Evolutionary conservation across 1,140 invertebrate genomes (phyloP).

Genomic region (Samia ricini): DNA sequence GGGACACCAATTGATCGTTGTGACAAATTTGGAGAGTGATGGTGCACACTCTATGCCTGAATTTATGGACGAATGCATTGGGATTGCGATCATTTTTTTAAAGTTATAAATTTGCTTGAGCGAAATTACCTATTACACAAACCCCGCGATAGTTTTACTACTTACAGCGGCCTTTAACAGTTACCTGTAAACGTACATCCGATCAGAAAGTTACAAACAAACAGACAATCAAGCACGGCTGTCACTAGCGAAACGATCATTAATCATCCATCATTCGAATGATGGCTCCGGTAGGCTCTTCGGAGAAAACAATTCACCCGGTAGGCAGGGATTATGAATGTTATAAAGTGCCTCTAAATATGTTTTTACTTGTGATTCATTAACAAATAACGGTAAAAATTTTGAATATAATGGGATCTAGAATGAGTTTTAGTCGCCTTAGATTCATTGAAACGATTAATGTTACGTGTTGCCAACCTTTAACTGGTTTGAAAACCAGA

Average conservation of each 20-base stretch:
- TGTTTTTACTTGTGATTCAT: neutral
- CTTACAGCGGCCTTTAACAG: neutral
- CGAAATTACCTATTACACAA: neutral
- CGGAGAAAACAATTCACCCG: neutral
- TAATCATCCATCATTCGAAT: slow-evolving; percentile 7
- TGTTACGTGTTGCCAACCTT: too few species aligned
- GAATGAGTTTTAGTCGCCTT: too few species aligned
- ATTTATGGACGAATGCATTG: too few species aligned
- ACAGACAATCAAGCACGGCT: slow-evolving; percentile 6
- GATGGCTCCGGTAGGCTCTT: neutral
- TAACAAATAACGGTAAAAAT: slow-evolving; percentile 2
- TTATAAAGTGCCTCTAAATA: neutral
- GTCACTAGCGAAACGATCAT: slow-evolving; percentile 2
- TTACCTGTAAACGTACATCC: neutral
- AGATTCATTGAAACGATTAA: too few species aligned
- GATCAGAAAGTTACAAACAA: neutral
- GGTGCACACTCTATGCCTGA: too few species aligned
- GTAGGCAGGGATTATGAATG: neutral
- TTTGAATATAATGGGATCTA: neutral
- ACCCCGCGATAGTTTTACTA: neutral
- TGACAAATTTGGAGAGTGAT: too few species aligned
- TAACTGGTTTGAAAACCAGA: too few species aligned
- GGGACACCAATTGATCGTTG: too few species aligned
- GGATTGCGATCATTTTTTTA: too few species aligned
- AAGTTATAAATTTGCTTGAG: too few species aligned